Percentiles rank a stretch among this genome's conserved stretches.
Conservation (phyloP, 2,888 invertebrate species). For the Hyposoter dolosus region DNA sequence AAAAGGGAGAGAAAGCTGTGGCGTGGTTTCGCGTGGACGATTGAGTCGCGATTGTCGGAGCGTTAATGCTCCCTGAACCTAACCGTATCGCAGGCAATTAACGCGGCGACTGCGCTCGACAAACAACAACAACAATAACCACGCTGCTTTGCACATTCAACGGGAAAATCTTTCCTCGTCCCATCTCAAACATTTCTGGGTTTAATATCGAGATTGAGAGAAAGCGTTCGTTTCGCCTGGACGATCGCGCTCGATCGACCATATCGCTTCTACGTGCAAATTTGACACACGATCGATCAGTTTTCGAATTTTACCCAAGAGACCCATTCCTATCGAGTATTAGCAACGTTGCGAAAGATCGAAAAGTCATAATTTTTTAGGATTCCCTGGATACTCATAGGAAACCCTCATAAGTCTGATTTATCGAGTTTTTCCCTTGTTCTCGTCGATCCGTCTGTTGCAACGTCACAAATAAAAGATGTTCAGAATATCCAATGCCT, state of each 20-base stretch:
- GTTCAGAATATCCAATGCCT: background rate
- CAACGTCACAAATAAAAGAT: background rate
- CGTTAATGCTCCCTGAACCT: background rate
- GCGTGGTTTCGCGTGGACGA: constrained; percentile 14
- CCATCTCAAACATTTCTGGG: background rate
- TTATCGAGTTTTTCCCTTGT: background rate
- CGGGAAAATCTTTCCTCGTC: background rate
- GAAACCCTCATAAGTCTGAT: background rate
- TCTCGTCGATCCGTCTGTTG: background rate
- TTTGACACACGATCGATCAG: background rate
- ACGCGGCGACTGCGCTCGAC: background rate
- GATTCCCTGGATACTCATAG: background rate
- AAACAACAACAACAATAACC: background rate
- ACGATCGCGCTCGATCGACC: background rate
- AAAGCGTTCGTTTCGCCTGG: constrained; percentile 2
- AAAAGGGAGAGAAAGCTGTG: constrained; percentile 17
- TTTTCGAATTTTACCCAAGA: background rate
- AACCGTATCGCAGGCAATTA: constrained; percentile 13
- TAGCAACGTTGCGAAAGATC: background rate
- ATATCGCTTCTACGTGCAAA: background rate
- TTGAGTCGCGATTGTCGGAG: background rate
- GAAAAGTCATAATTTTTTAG: background rate
- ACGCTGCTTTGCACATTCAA: background rate
- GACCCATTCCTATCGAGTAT: background rate
- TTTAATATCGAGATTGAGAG: background rate